phyloP scores from a whole-genome alignment of 2,797 vertebrate species.

The Mormyrops boulengeri region DNA sequence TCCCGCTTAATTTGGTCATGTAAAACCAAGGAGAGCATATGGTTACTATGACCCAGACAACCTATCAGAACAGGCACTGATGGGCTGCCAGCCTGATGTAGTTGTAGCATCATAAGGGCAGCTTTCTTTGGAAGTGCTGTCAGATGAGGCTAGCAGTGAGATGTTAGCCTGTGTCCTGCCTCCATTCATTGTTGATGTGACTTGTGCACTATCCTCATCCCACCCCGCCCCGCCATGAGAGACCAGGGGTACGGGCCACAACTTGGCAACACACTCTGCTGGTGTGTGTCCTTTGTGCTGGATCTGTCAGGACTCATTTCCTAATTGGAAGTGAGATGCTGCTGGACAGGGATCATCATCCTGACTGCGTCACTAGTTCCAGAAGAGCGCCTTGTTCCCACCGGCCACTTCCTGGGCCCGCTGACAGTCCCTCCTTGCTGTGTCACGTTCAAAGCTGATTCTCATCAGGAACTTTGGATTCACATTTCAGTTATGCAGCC shows the following conservation, averaged over 20 bases:
- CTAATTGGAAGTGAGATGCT: conserved; percentile 70
- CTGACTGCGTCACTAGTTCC: conserved; percentile 40
- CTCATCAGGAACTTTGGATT: neutral
- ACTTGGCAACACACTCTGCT: conserved; percentile 30
- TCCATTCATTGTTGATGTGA: conserved; percentile 37
- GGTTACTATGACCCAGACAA: conserved; percentile 24
- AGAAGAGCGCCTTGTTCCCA: conserved; percentile 5
- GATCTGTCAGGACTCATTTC: conserved; percentile 65
- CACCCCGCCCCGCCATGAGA: conserved; percentile 23
- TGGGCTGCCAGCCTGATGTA: conserved; percentile 11
- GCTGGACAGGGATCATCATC: conserved; percentile 54
- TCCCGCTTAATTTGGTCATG: conserved; percentile 36
- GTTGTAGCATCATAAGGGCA: neutral
- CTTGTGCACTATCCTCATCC: conserved; percentile 19
- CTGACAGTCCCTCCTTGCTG: conserved; percentile 17
- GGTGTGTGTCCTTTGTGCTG: conserved; percentile 39
- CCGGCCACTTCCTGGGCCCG: conserved; percentile 23
- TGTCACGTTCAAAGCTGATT: neutral
- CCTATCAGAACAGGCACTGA: conserved; percentile 27
- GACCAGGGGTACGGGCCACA: conserved; percentile 4
- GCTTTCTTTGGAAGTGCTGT: neutral
- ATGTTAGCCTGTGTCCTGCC: neutral
- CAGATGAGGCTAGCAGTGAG: neutral
- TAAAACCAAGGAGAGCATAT: conserved; percentile 27
- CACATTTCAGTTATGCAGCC: neutral